Evolutionary conservation across 2,888 invertebrate genomes (phyloP), one percentile per base, ranked within the genome.

Genomic region (Rhodophaea formosa): DNA sequence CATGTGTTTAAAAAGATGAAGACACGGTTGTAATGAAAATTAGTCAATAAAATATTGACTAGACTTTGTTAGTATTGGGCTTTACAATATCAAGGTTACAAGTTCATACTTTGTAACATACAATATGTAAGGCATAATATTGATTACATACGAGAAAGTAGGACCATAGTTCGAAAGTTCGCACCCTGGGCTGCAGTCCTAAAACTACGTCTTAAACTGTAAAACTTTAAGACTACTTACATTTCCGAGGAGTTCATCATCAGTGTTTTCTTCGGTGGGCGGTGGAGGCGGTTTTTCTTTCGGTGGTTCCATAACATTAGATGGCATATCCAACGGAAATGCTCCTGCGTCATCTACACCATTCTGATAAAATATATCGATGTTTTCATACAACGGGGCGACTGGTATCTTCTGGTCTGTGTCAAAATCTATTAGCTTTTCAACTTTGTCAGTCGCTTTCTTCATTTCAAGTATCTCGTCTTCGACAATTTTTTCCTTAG

Each of bases 261-360:
- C 88, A 7, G 67, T 69, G 10, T 60, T 67, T 51, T 92, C 90
- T 57, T 94, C 94, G 56, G 92, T 91, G 0, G 96, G 96, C 1
- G 96, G 96, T 10, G 97, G 97, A 1, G 97, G 97, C 30, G 97
- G 97, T 73, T 96, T 96, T 75, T 96, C 96, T 74, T 94, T 96
- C n/a, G 96, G 96, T 12, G 96, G 96, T 74, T 96, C 95, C 72
- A 94, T 65, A 44, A 84, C 88, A 74, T 92, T 92, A 7, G 92
- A 84, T 0, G 94, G 92, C 65, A 94, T 83, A 62, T 93, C 93
- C 70, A 94, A 75, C 3, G 90, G 92, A 68, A 94, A 94, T 0
- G 86, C 84, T 56, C 69, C 77, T 1, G 70, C 68, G 7, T 78
- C 77, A 32, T 82, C 80, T 35, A 77, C 70, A 5, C 73, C 66